Percentiles rank a stretch among this genome's conserved stretches.
These are phyloP conservation scores for Stenurella melanura DNA, from an alignment of 2,888 invertebrate genomes.

Conservation along the genomic window DNA sequence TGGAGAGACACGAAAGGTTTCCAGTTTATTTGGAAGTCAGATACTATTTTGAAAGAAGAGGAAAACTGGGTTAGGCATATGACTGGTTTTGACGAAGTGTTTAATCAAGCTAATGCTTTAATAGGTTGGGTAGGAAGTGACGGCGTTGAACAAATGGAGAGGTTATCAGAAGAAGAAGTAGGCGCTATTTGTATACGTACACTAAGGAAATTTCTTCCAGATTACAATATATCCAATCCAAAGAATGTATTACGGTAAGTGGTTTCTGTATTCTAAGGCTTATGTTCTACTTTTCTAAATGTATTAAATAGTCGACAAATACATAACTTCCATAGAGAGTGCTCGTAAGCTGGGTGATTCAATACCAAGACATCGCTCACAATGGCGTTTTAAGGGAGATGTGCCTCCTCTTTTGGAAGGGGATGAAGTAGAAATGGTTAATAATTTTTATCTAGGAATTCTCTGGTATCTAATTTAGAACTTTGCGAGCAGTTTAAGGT, in stretches of 20 bases:
- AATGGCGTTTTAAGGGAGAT: too few species aligned
- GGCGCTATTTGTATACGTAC: conserved; percentile 75
- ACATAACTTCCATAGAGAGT: too few species aligned
- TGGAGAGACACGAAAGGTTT: conserved; percentile 79
- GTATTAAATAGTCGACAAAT: too few species aligned
- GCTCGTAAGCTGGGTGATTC: too few species aligned
- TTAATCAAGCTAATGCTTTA: conserved; percentile 75
- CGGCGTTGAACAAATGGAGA: conserved; percentile 78
- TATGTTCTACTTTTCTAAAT: too few species aligned
- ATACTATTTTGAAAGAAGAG: conserved; percentile 56
- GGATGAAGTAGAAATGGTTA: too few species aligned
- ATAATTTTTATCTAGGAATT: too few species aligned
- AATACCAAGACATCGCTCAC: too few species aligned
- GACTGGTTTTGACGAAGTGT: conserved; percentile 80
- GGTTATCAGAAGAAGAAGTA: conserved; percentile 74
- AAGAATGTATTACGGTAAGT: conserved; percentile 73
- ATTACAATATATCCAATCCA: conserved; percentile 73
- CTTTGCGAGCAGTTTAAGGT: too few species aligned
- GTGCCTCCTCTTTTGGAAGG: too few species aligned
- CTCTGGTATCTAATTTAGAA: too few species aligned
- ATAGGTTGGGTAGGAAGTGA: conserved; percentile 81
- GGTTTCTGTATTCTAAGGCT: not conserved
- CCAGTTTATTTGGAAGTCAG: conserved; percentile 76
- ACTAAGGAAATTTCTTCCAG: conserved; percentile 74
- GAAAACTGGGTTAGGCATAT: conserved; percentile 77